Percentiles rank a stretch among this genome's conserved stretches.
These are phyloP conservation scores for Leucoraja ocellata DNA, from an alignment of 2,797 vertebrate genomes.

Conservation along the genomic window DNA sequence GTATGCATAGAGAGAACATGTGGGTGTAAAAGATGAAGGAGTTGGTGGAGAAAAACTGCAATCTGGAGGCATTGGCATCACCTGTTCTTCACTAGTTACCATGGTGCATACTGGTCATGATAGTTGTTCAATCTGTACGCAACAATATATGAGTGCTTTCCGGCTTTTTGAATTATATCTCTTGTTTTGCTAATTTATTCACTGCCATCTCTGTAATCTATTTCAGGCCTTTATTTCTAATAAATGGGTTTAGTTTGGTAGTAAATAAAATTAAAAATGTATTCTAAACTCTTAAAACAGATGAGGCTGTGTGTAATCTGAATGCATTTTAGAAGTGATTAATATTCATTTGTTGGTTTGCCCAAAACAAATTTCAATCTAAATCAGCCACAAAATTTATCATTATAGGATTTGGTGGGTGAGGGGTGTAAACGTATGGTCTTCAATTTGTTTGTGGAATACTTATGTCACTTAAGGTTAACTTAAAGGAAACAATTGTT, in stretches of 20 bases:
- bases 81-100: not conserved
- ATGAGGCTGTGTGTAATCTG: not conserved
- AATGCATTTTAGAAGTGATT: not conserved
- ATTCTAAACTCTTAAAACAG: not conserved
- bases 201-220: not conserved
- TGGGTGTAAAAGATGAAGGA: constrained; percentile 26
- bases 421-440: not conserved
- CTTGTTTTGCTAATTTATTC: not conserved
- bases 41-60: not conserved
- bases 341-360: not conserved
- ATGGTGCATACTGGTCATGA: not conserved
- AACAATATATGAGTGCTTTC: not conserved
- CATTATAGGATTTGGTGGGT: not conserved
- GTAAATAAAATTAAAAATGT: not conserved
- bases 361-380: not conserved
- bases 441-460: not conserved
- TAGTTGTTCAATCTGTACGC: not conserved
- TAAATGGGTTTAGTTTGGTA: not conserved
- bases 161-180: not conserved
- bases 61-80: not conserved
- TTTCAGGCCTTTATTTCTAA: not conserved
- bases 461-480: not conserved
- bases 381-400: not conserved
- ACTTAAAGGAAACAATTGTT: too few species aligned
- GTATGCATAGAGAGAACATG: not conserved